These are phyloP conservation scores for Encarsia formosa DNA, from an alignment of 2,888 invertebrate species.

Conservation along the genomic window DNA sequence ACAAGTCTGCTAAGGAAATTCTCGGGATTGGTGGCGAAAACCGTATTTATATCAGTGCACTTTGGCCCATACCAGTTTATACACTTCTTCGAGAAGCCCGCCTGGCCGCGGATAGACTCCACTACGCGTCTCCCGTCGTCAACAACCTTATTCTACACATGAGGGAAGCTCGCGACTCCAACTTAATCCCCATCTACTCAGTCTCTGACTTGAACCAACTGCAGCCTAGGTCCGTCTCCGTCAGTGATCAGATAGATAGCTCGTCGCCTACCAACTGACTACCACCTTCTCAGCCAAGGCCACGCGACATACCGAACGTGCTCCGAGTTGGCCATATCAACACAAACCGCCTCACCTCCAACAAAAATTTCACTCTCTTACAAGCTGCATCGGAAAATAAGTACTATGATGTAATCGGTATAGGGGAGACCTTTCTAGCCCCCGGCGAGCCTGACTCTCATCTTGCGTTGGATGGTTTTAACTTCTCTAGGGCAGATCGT, in stretches of 20 bases:
- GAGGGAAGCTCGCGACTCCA: background rate
- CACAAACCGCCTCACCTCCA: background rate
- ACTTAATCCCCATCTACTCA: background rate
- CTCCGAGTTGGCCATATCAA: background rate
- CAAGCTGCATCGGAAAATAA: background rate
- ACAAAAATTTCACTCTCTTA: background rate
- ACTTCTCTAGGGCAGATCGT: background rate
- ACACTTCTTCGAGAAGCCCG: background rate
- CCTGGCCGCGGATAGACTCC: background rate
- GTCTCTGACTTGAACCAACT: background rate
- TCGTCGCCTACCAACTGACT: too few species aligned
- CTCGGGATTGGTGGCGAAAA: background rate
- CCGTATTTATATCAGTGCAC: background rate
- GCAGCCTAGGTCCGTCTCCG: background rate
- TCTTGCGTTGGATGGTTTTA: background rate
- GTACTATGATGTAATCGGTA: background rate
- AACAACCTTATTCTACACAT: background rate
- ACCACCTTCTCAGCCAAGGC: too few species aligned
- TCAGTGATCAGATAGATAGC: too few species aligned
- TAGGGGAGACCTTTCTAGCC: background rate
- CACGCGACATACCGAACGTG: background rate
- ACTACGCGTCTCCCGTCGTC: background rate
- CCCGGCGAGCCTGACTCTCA: background rate
- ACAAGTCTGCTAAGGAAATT: too few species aligned
- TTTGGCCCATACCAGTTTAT: background rate